A percentile compares a stretch with the other conserved stretches of the same genome.
Conservation (phyloP, 2,113 vertebrate species). For the Microcebus murinus region DNA sequence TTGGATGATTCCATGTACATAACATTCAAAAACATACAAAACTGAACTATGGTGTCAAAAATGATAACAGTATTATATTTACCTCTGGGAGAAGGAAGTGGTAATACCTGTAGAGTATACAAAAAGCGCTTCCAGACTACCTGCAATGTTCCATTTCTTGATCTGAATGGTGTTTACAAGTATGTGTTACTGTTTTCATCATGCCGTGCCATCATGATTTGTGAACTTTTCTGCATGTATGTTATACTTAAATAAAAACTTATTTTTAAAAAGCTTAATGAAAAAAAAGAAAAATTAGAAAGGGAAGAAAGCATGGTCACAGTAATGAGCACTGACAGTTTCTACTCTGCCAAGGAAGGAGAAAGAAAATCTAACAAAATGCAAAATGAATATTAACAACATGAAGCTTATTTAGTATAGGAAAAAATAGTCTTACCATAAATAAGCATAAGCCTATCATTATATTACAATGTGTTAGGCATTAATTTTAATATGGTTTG, state of each 20-base stretch:
- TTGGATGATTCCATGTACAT: not conserved
- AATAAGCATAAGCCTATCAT: not conserved
- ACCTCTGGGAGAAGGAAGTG: not conserved
- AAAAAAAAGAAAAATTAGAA: not conserved
- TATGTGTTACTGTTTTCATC: not conserved
- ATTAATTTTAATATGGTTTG: not conserved
- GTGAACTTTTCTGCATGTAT: not conserved
- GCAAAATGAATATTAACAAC: not conserved
- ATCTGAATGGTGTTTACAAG: not conserved
- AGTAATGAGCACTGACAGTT: not conserved
- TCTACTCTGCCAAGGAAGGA: not conserved
- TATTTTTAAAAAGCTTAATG: not conserved
- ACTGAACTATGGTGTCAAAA: not conserved
- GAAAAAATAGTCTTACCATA: not conserved
- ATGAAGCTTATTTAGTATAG: not conserved
- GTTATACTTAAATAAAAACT: not conserved
- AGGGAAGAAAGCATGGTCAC: not conserved
- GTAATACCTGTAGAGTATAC: not conserved
- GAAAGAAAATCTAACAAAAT: not conserved
- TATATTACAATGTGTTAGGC: not conserved
- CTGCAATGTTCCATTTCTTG: not conserved
- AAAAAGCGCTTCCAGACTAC: not conserved
- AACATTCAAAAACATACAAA: not conserved
- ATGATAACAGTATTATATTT: not conserved
- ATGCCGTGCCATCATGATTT: not conserved